Evolutionary conservation across 1,140 invertebrate species (phyloP).

Genomic region (Streblospio benedicti): DNA sequence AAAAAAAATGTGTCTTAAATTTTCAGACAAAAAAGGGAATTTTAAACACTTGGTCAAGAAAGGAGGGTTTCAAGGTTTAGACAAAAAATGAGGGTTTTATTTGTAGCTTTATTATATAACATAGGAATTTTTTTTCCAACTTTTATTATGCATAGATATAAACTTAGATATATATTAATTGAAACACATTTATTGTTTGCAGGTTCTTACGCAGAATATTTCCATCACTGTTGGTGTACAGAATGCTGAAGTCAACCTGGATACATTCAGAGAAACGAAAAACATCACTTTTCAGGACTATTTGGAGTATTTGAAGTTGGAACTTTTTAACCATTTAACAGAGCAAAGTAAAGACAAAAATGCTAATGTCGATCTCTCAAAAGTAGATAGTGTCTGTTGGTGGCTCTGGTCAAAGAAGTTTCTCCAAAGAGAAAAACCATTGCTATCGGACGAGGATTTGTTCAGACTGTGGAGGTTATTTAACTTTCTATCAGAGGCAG

Average conservation of each 20-base stretch:
- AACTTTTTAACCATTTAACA: constrained; percentile 59
- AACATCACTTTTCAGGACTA: constrained; percentile 64
- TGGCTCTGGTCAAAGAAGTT: constrained; percentile 61
- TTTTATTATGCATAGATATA: too few relatives aligned
- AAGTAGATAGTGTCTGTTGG: constrained; percentile 66
- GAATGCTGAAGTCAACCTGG: constrained; percentile 65
- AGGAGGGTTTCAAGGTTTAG: too few relatives aligned
- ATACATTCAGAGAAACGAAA: constrained; percentile 61
- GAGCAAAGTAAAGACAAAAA: constrained; percentile 19
- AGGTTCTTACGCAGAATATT: constrained; percentile 66
- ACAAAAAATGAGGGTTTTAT: too few relatives aligned
- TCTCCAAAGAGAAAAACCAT: constrained; percentile 51
- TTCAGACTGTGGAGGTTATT: constrained; percentile 70
- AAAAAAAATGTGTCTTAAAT: too few relatives aligned
- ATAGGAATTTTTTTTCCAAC: too few relatives aligned
- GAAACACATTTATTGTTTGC: constrained; percentile 30
- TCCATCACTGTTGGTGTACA: constrained; percentile 62
- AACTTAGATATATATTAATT: too few relatives aligned
- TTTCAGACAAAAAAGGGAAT: too few relatives aligned
- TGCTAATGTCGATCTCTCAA: constrained; percentile 52
- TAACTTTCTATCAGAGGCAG: constrained; percentile 60
- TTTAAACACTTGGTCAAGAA: too few relatives aligned
- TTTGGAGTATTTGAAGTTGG: constrained; percentile 63
- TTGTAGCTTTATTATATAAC: too few relatives aligned
- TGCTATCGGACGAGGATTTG: constrained; percentile 57